Evolutionary conservation across 2,888 invertebrate species (phyloP), one percentile per base, ranked within the genome.

Genomic region (Tortricodes alternella): DNA sequence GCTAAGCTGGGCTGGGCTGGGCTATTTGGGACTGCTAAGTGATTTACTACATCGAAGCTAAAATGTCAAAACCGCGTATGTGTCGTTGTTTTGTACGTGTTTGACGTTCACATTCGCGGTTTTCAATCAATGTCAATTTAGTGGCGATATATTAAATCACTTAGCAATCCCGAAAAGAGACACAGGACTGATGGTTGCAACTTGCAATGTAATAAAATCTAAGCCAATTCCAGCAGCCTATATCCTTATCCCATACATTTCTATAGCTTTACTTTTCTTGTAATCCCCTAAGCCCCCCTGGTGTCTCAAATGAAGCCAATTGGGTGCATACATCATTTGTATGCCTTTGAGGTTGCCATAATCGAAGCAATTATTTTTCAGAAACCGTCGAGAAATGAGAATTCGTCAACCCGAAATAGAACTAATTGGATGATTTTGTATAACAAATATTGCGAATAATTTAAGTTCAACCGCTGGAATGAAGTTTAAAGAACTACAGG

Each of bases 221-320:
- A 8, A 15, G 44, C 13, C 32, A 11, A n/a, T 53, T 53, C 48
- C 38, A 58, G 57, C 35, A 41, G 39, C 49, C 32, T 58, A 57
- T 13, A 48, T 64, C 60, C 56, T 52, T 55, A 74, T 68, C 7
- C 9, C 6, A 37, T 16, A 15, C 16, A 72, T 74, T 76, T 78
- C 62, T 72, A 66, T 68, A 60, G 72, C 70, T 75, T 48, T 48
- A 73, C 70, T 70, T 78, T 80, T 78, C 76, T 82, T 78, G 77
- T 84, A 82, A 85, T 83, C 80, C 71, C 61, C 68, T 78, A 48
- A 48, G 48, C 71, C 70, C 76, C 73, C 74, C 69, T 61, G 55
- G 60, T 58, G 62, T 60, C 65, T 82, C 77, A 83, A n/a, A 85
- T 84, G 71, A 71, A 66, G 78, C 71, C 85, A 82, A 86, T 86